Evolutionary conservation across 1,140 invertebrate genomes (phyloP), one percentile per base, ranked within the genome.

Genomic region (Gryllus bimaculatus): DNA sequence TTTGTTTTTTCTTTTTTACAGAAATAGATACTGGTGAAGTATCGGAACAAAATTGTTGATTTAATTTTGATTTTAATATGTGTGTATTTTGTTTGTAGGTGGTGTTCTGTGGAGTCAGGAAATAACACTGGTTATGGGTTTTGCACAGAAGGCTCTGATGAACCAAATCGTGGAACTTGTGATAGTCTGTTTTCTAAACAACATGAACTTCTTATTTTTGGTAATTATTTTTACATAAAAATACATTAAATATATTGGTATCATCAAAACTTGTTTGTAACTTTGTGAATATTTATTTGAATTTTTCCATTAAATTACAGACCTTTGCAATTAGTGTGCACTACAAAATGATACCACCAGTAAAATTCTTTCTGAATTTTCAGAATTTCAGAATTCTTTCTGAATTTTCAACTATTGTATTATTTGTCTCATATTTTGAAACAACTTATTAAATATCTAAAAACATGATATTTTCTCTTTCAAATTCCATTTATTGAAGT

Each of bases 71-170:
- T 66, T 66, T 78, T 21, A 73, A 48, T 73, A 10, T 15, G 75
- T 76, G n/a, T 76, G n/a, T 39, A 6, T 47, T 48, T 78, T 18
- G 74, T 15, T 79, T 47, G 7, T 74, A 83, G 82, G 12, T 95
- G 94, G 94, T 95, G 93, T 82, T 87, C 89, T 13, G 80, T 88
- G 8, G 84, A 88, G 78, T 85, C 83, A 0, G 81, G 82, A 12
- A 88, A 88, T 79, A 82, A 84, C 12, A 92, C 92, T 1, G 90
- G 90, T 12, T 87, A 92, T 79, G 91, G 92, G 13, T 89, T 94
- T 20, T 95, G 93, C 82, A 91, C 92, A 0, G 93, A 95, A 85
- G 93, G 93, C 0, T 93, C 89, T 8, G 91, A 92, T 82, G 90
- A 92, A 84, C 91, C 91, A 0, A 89, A 90, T 4, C 87, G 88